Conservation (phyloP, 1,140 invertebrate genomes). For the Aradophagus sp. region DNA sequence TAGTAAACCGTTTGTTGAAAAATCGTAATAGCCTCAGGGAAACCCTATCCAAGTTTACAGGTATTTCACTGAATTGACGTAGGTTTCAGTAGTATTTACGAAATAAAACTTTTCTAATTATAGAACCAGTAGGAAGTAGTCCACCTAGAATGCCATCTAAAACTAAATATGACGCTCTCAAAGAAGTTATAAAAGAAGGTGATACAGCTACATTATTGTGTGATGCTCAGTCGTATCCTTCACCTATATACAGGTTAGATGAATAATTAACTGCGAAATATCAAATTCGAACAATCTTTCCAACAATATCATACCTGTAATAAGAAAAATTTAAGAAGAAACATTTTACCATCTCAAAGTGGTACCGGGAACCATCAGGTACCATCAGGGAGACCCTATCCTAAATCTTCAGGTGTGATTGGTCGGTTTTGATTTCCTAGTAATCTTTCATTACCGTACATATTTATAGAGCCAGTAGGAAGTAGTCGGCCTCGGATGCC, state of each 20-base stretch:
- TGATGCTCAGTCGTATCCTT: conserved; percentile 79
- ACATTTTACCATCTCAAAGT: too few relatives aligned
- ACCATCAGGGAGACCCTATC: neutral
- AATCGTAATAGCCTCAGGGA: too few relatives aligned
- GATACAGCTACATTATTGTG: conserved; percentile 77
- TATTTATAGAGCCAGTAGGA: conserved; percentile 78
- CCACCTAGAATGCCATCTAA: conserved; percentile 75
- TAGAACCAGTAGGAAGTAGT: conserved; percentile 78
- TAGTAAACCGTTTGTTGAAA: too few relatives aligned
- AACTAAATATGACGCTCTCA: conserved; percentile 72
- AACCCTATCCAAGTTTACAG: neutral
- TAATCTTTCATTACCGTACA: too few relatives aligned
- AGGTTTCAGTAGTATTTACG: conserved; percentile 63
- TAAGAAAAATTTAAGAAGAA: too few relatives aligned
- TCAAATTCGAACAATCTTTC: too few relatives aligned
- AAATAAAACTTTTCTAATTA: conserved; percentile 6
- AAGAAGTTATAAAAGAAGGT: conserved; percentile 69
- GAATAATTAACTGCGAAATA: too few relatives aligned
- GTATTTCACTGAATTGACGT: neutral
- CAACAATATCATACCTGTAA: too few relatives aligned
- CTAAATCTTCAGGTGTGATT: conserved; percentile 64
- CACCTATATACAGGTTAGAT: conserved; percentile 78
- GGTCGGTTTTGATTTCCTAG: neutral
- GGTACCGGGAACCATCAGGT: too few relatives aligned
- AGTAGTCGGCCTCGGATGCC: conserved; percentile 76